Evolutionary conservation across 37 sponge, comb jelly and placozoan genomes (phyloP), one percentile per base, ranked within the genome.

Genomic region (Haliclona indistincta): DNA sequence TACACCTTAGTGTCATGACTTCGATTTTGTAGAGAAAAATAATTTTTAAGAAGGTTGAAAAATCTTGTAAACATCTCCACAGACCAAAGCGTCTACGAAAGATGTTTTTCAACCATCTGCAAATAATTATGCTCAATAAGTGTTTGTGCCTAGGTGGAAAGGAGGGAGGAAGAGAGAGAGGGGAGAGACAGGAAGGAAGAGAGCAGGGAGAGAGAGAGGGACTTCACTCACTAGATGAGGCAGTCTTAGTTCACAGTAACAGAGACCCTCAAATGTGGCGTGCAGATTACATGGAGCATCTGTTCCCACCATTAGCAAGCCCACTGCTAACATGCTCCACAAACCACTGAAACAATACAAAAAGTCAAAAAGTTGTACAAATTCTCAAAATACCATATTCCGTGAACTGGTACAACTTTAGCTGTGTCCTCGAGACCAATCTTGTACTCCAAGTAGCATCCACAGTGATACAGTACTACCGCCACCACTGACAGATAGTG

Each of bases 321-420:
- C 88, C 1, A 78, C 84, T 0, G 85, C 85, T 34, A 95, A 36
- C 71, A 95, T 28, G 43, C 91, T 81, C 84, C 89, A 84, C 56
- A 93, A 65, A 61, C 94, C 94, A 84, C 92, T 91, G 67, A 23
- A 61, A 43, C 26, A n/a, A 61, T 29, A 61, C 11, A 37, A 23
- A 37, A 32, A 8, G 8, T 15, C 37, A 32, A 73, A 6, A 5
- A 36, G n/a, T 43, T 26, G 40, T 45, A 64, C 33, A 40, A 15
- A 64, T 26, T 42, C n/a, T 22, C 65, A 29, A 5, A 3, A 68
- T 30, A 85, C 93, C 94, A 89, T n/a, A 89, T 38, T 0, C 78
- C 94, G 54, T 95, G 96, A 1, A 95, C 89, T 19, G 96, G 96
- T 30, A 91, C 85, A 8, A 95, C 93, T 5, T 84, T 43, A 45